These are phyloP conservation scores for Melinaea marsaeus DNA, from an alignment of 2,888 invertebrate genomes.

Conservation along the genomic window DNA sequence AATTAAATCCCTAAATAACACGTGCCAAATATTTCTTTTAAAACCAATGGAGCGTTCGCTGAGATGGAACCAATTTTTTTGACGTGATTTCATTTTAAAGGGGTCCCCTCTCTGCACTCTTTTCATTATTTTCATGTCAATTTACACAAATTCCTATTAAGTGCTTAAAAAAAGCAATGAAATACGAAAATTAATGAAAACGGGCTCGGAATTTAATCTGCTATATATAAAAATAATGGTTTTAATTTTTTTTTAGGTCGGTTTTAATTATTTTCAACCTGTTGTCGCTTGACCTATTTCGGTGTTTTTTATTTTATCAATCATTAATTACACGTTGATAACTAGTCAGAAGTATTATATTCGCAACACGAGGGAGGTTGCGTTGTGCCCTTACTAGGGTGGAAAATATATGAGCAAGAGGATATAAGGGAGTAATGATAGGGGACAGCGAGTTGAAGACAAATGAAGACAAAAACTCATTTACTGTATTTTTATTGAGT, in stretches of 20 bases:
- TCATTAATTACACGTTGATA: too few species aligned
- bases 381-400: too few species aligned
- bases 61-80: slow-evolving; percentile 42
- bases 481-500: too few species aligned
- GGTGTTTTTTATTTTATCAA: too few species aligned
- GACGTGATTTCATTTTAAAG: slow-evolving; percentile 50
- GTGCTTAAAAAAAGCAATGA: slow-evolving; percentile 20
- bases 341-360: too few species aligned
- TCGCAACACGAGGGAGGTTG: too few species aligned
- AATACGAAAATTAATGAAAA: slow-evolving; percentile 31
- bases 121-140: slow-evolving; percentile 48
- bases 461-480: too few species aligned
- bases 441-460: too few species aligned
- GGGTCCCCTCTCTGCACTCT: slow-evolving; percentile 34
- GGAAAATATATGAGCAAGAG: too few species aligned
- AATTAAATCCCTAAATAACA: background rate
- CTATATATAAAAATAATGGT: background rate
- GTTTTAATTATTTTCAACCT: slow-evolving; percentile 5
- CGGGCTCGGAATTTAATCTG: background rate
- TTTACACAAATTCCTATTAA: slow-evolving; percentile 41
- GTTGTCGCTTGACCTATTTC: background rate
- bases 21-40: slow-evolving; percentile 11
- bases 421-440: too few species aligned
- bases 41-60: slow-evolving; percentile 43
- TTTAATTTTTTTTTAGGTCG: slow-evolving; percentile 8